Evolutionary conservation across 1,140 invertebrate genomes (phyloP).

Genomic region (Pemphigus obesinymphae): DNA sequence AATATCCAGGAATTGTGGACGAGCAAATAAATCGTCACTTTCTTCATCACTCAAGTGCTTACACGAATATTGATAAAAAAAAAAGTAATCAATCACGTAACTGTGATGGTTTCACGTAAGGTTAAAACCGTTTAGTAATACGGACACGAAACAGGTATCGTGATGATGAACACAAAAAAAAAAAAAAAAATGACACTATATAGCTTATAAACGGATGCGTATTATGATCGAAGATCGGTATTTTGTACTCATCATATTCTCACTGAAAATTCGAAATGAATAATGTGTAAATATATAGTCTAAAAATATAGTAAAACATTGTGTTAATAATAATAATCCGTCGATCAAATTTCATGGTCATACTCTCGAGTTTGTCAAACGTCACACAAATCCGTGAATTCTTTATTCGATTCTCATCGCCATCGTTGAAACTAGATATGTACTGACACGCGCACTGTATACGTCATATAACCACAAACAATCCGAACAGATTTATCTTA

Average conservation of each 20-base stretch:
- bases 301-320: not conserved
- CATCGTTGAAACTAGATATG: not conserved
- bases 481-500: no score
- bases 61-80: constrained; percentile 21
- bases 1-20: no score
- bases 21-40: constrained; percentile 20
- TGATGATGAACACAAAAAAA: not conserved
- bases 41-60: constrained; percentile 2
- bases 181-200: not conserved
- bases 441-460: not conserved
- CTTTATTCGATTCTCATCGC: not conserved
- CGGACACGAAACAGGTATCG: constrained; percentile 11
- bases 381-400: not conserved
- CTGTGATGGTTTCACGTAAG: not conserved
- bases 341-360: not conserved
- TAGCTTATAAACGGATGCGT: not conserved
- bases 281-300: not conserved
- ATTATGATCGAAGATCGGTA: not conserved
- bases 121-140: not conserved
- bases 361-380: not conserved
- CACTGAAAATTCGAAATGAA: no score
- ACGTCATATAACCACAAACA: not conserved
- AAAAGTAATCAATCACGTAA: constrained; percentile 19
- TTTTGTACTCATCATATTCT: not conserved
- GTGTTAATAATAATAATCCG: not conserved